Evolutionary conservation across 1,140 invertebrate genomes (phyloP).

Genomic region (Drosophila ananassae): DNA sequence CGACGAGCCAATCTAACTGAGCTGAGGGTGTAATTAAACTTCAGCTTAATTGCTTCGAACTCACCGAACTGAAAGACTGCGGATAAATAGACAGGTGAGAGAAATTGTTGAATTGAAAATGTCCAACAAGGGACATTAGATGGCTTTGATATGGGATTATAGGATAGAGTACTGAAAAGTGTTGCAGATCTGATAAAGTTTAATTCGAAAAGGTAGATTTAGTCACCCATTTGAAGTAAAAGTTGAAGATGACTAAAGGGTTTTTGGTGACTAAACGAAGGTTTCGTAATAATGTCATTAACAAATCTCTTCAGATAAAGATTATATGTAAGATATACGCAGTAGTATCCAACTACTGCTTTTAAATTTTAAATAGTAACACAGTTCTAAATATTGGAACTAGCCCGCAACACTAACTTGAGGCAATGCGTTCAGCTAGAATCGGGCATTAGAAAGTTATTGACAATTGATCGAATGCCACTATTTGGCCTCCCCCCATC

Average conservation of each 20-base stretch:
- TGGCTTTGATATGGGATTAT: neutral
- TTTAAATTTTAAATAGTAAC: neutral
- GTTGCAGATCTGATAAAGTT: neutral
- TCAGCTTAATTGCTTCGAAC: constrained; percentile 15
- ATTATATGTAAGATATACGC: neutral
- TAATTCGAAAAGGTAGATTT: neutral
- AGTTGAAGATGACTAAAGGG: neutral
- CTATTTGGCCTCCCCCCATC: constrained; percentile 28
- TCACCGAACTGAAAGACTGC: constrained; percentile 11
- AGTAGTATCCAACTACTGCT: neutral
- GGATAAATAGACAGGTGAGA: constrained; percentile 31
- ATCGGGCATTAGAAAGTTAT: constrained; percentile 47
- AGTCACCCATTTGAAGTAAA: neutral
- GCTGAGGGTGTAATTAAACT: constrained; percentile 39
- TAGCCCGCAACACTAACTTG: constrained; percentile 13
- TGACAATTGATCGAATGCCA: constrained; percentile 46
- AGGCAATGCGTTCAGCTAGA: constrained; percentile 21
- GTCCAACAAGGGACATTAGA: neutral
- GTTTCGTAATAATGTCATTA: neutral
- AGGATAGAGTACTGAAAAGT: neutral
- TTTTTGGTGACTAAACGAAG: neutral
- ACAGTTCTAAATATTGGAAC: neutral
- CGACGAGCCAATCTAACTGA: constrained; percentile 31
- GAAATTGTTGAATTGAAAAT: constrained; percentile 1
- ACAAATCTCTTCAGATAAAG: neutral